Base-by-base conservation (phyloP, 2,888 invertebrate species). In the Netelia fuscicornis region DNA sequence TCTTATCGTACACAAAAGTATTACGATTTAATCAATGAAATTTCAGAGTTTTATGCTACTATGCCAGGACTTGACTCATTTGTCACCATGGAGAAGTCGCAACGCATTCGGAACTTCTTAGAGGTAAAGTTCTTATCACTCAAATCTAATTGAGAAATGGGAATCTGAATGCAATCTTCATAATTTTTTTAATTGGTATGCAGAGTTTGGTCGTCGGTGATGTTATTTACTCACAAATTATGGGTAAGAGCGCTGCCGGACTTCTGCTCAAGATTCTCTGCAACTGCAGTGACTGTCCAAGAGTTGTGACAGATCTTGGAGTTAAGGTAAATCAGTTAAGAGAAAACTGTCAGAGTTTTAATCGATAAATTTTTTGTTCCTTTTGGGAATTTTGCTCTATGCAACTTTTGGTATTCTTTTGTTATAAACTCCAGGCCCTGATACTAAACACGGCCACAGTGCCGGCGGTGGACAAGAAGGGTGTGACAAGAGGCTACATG, bases 61-160 rank as follows among this genome's bases (percentile, higher is more conserved):
- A 96, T 98, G 95, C 98, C 98, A 85, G 97, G 98, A 0, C 96
- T 97, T 94, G 98, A 98, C 94, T 96, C 96, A 75, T 98, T 97
- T 93, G 95, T 98, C 89, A 96, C 95, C 92, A 96, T 97, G 90
- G 98, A 98, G 89, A 97, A 97, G 90, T 95, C 96, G 20, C 97
- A 96, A 81, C 95, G 97, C 87, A 95, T 97, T 85, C 95, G 97
- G 84, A 97, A 97, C 94, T 97, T 98, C 92, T 96, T 97, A 94
- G 96, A 97, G 95, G 98, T 98, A 95, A 95, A 58, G 70, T 13
- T 78, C 64, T 56, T 88, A 88, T 80, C 75, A 89, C 87, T 86
- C 78, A 86, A 56, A 86, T 17, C 9, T 20, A 20, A 70, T 23
- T 83, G 37, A 37, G 1, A 37, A 37, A 8, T 37, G 6, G 1